Conservation (phyloP, 2,113 vertebrate genomes). For the Gymnarchus niloticus region DNA sequence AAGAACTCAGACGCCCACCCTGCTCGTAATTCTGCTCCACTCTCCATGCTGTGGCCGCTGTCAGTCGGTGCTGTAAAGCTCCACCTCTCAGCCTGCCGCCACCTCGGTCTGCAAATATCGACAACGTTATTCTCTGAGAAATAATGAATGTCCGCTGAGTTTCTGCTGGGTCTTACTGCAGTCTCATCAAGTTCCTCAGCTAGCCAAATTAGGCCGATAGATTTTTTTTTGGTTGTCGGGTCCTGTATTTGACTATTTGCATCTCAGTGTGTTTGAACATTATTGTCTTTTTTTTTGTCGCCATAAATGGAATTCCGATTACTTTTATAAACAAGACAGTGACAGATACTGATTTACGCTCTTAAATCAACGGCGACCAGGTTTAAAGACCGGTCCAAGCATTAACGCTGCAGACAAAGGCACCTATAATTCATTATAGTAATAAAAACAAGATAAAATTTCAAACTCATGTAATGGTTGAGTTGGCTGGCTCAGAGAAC, state of each 20-base stretch:
- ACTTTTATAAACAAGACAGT: conserved; percentile 4
- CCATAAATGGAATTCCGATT: not conserved
- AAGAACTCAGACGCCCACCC: not conserved
- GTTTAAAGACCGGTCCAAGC: not conserved
- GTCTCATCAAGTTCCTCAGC: not conserved
- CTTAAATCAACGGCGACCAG: not conserved
- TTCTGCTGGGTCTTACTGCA: conserved; percentile 8
- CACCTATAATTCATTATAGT: conserved; percentile 11
- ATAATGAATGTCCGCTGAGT: conserved; percentile 3
- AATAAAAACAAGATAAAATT: conserved; percentile 14
- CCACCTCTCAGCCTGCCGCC: conserved; percentile 10
- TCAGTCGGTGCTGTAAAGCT: conserved; percentile 2
- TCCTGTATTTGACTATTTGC: not conserved
- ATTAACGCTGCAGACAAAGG: conserved; percentile 6
- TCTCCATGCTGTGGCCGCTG: not conserved
- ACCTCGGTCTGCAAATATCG: conserved; percentile 9
- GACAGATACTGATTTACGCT: not conserved
- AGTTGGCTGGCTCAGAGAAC: conserved; percentile 1
- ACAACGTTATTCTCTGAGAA: conserved; percentile 4
- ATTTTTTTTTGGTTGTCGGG: not conserved
- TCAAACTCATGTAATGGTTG: not conserved
- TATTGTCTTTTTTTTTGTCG: not conserved
- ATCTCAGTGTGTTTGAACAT: not conserved
- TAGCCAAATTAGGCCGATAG: not conserved
- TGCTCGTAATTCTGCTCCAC: not conserved